Percentiles rank a stretch among this genome's conserved stretches.
Conservation (phyloP, 2,113 vertebrate species). For the Perca schrenkii region DNA sequence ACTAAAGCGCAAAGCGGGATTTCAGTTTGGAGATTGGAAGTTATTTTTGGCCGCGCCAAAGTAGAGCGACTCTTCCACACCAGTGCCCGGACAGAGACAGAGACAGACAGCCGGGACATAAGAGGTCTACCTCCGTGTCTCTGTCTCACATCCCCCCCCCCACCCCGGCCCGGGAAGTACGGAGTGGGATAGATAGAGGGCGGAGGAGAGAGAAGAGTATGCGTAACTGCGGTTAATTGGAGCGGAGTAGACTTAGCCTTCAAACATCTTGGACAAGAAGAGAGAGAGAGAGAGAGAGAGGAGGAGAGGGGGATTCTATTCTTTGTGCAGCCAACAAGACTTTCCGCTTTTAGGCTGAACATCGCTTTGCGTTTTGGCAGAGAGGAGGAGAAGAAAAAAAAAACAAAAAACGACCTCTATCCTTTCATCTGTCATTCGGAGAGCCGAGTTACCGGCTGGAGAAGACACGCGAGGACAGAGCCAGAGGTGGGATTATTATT, state of each 20-base stretch:
- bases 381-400: constrained; percentile 6
- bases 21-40: constrained; percentile 66
- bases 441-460: constrained; percentile 5
- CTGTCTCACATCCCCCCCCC: constrained; percentile 31
- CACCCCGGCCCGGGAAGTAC: constrained; percentile 22
- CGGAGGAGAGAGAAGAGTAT: constrained; percentile 8
- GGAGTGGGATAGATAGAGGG: constrained; percentile 30
- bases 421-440: neutral
- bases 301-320: neutral
- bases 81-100: constrained; percentile 57
- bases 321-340: constrained; percentile 10
- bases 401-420: neutral
- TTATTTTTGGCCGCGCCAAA: constrained; percentile 72
- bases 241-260: constrained; percentile 42
- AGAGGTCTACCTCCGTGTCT: constrained; percentile 40
- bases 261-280: constrained; percentile 23
- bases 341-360: neutral
- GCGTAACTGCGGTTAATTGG: constrained; percentile 59
- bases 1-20: constrained; percentile 30
- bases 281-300: neutral
- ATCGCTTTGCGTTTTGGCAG: neutral
- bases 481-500: constrained; percentile 66
- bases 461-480: constrained; percentile 1
- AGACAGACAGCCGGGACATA: constrained; percentile 16
- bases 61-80: constrained; percentile 70